phyloP scores from a whole-genome alignment of 2,797 vertebrate species.

The Poliocrania exsul region DNA sequence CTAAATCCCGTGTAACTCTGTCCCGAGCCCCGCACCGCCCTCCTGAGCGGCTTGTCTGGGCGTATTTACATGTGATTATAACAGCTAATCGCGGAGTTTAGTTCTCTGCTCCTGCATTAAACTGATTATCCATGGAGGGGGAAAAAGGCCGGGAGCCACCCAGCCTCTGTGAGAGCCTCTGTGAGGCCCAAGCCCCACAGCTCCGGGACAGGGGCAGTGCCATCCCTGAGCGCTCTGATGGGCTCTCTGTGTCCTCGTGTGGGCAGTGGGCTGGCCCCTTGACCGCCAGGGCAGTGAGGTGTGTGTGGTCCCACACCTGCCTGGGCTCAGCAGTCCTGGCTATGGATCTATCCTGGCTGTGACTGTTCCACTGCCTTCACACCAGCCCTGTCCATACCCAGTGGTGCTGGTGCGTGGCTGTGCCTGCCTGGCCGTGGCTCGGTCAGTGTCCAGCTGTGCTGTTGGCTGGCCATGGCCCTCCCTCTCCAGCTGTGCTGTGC shows the following conservation, averaged over 20 bases:
- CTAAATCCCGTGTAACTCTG: constrained; percentile 65
- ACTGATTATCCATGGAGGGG: neutral
- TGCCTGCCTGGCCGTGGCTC: neutral
- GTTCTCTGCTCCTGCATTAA: constrained; percentile 15
- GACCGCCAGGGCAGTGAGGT: accelerated
- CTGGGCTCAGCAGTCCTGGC: neutral
- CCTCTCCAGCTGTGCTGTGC: constrained; percentile 30
- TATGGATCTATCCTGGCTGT: neutral
- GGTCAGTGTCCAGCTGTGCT: neutral
- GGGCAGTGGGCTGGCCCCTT: accelerated
- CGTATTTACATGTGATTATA: constrained; percentile 67
- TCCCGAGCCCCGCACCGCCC: constrained; percentile 3
- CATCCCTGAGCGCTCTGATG: accelerated
- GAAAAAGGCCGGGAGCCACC: neutral
- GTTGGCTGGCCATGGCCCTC: neutral
- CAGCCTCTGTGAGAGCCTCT: neutral
- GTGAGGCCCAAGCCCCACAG: accelerated
- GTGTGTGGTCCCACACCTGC: accelerated
- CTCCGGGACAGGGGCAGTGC: accelerated
- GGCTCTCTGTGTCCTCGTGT: neutral
- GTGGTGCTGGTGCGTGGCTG: accelerated
- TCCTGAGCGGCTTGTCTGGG: constrained; percentile 50
- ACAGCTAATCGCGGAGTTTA: constrained; percentile 57
- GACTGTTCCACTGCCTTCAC: accelerated
- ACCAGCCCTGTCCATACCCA: accelerated